Evolutionary conservation across 2,888 invertebrate species (phyloP).

Genomic region (Thumatha senex): DNA sequence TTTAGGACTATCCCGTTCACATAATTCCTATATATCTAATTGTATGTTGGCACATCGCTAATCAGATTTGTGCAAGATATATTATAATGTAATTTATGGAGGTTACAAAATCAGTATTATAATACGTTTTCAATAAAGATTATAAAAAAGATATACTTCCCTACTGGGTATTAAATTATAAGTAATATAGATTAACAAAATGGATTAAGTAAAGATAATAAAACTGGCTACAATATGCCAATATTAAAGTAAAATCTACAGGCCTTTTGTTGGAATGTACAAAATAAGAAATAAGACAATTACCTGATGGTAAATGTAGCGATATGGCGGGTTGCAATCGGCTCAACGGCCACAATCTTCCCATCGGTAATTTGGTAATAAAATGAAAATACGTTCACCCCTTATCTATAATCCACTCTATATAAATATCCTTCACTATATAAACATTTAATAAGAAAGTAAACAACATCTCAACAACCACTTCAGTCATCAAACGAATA

Average conservation of each 20-base stretch:
- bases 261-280: conserved; percentile 60
- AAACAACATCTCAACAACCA: conserved; percentile 43
- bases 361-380: conserved; percentile 84
- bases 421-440: conserved; percentile 75
- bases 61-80: too few species aligned
- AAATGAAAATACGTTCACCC: conserved; percentile 80
- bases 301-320: conserved; percentile 76
- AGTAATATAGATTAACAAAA: too few species aligned
- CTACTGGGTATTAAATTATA: too few species aligned
- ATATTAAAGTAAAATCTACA: conserved; percentile 26
- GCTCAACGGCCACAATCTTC: conserved; percentile 60
- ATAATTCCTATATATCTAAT: too few species aligned
- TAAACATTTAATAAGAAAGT: conserved; percentile 59
- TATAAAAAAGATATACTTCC: too few species aligned
- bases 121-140: too few species aligned
- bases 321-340: conserved; percentile 70
- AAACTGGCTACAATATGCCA: conserved; percentile 6
- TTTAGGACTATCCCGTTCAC: too few species aligned
- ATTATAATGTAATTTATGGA: too few species aligned
- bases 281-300: conserved; percentile 70
- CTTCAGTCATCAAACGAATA: conserved; percentile 36
- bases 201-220: background rate
- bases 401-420: conserved; percentile 80
- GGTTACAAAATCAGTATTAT: too few species aligned
- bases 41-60: too few species aligned